Evolutionary conservation across 2,888 invertebrate species (phyloP).

Genomic region (Criorhina ranunculi): DNA sequence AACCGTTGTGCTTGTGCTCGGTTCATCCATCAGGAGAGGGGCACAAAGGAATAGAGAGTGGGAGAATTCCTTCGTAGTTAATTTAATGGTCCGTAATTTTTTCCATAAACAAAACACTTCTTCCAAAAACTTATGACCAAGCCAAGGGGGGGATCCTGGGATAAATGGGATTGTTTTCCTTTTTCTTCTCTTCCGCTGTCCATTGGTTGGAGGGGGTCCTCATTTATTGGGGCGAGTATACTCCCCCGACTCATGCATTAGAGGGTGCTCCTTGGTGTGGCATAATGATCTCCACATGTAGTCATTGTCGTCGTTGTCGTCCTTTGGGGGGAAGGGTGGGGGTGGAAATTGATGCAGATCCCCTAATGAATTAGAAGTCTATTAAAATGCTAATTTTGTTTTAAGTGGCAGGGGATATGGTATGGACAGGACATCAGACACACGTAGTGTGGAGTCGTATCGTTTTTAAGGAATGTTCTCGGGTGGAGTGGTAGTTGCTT

Average conservation of each 20-base stretch:
- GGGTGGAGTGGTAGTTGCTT: neutral
- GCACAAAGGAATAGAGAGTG: too few species aligned
- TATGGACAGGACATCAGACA: slow-evolving; percentile 9
- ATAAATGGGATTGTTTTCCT: slow-evolving; percentile 56
- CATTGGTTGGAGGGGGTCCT: slow-evolving; percentile 12
- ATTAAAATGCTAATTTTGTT: slow-evolving; percentile 76
- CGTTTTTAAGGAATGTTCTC: slow-evolving; percentile 1
- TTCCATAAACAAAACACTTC: slow-evolving; percentile 73
- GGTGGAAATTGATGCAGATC: slow-evolving; percentile 67
- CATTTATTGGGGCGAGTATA: slow-evolving; percentile 35
- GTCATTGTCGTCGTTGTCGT: neutral
- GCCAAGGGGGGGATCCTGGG: slow-evolving; percentile 3
- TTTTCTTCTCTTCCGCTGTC: slow-evolving; percentile 17
- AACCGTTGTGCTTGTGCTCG: slow-evolving; percentile 2
- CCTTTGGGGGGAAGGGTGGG: slow-evolving; percentile 11
- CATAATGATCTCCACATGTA: slow-evolving; percentile 62
- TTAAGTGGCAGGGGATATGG: slow-evolving; percentile 32
- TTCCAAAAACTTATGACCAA: slow-evolving; percentile 67
- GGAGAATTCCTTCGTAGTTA: slow-evolving; percentile 59
- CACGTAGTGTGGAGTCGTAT: slow-evolving; percentile 6
- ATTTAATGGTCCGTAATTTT: slow-evolving; percentile 76
- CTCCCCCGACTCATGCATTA: slow-evolving; percentile 1
- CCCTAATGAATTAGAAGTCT: slow-evolving; percentile 77
- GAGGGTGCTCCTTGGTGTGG: slow-evolving; percentile 23
- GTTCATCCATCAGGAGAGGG: slow-evolving; percentile 59